phyloP scores from a whole-genome alignment of 2,113 vertebrate species.

The Hydrolagus affinis region DNA sequence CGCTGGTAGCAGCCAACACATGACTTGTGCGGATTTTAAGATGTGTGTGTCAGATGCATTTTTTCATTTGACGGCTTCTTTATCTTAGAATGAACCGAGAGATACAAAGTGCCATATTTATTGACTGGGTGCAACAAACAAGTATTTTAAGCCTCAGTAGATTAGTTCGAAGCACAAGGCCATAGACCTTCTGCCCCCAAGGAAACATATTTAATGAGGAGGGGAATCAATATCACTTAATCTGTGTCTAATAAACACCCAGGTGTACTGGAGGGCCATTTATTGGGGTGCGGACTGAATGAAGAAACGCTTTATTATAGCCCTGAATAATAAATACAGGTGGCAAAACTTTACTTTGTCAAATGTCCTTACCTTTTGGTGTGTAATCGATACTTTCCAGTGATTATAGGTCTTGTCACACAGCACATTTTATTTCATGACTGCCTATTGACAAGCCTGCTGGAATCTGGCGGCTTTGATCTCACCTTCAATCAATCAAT shows the following conservation, averaged over 20 bases:
- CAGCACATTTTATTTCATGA: conserved; percentile 26
- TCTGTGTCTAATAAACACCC: conserved; percentile 35
- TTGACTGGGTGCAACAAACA: conserved; percentile 28
- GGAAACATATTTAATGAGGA: conserved; percentile 36
- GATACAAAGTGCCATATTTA: conserved; percentile 35
- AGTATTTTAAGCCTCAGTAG: conserved; percentile 18
- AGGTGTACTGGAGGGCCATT: neutral
- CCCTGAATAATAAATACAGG: neutral
- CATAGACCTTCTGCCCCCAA: conserved; percentile 10
- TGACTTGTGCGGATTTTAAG: neutral
- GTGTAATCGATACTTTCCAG: conserved; percentile 18
- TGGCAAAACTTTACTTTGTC: neutral
- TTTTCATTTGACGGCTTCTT: neutral
- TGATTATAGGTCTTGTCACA: conserved; percentile 24
- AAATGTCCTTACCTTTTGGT: neutral
- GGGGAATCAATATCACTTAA: conserved; percentile 37
- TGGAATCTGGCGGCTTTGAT: conserved; percentile 31
- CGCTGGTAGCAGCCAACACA: neutral
- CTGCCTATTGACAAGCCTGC: conserved; percentile 23
- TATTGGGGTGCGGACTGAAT: conserved; percentile 6
- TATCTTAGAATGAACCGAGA: neutral
- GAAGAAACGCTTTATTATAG: conserved; percentile 8
- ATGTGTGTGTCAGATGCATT: neutral
- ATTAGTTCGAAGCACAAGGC: conserved; percentile 11
- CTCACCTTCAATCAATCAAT: conserved; percentile 30